Base-by-base conservation (phyloP, 2,888 invertebrate species). In the Isoperla grammatica region DNA sequence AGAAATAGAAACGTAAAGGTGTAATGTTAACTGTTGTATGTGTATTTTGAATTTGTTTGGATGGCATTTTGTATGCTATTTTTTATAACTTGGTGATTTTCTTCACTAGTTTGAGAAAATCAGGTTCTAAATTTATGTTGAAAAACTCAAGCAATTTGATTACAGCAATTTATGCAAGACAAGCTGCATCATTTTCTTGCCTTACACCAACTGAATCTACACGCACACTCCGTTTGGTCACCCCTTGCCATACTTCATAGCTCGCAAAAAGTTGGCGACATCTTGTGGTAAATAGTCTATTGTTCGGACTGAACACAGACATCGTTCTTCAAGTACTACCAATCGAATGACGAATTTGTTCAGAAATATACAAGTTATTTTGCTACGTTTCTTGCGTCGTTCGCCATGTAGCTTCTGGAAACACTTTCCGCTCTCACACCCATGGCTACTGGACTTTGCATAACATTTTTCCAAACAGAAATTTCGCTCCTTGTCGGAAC, bases 271-370 rank as follows among this genome's bases (percentile, higher is more conserved):
- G 29, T 22, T 49, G 49, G 22, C 49, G 49, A 29, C 23, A n/a
- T 13, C 29, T 13, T 50, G 23, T 50, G 29, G 49, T 50, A 50
- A 50, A 50, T 53, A 37, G 39, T 53, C 53, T 37, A 53, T 53
- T 53, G 53, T 53, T 53, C 49, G 35, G 29, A 48, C 29, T 6
- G 29, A 50, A 50, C 49, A 50, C 15, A 50, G 39, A 53, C 53
- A 39, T 53, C 53, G 37, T 53, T 37, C 53, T 53, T 53, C 39
- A 15, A 20, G 17, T 15, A 11, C 39, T 15, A 53, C 39, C 53
- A 53, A 53, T 53, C 53, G 53, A 53, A 53, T 53, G 53, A 53
- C 53, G 53, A 53, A 53, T 53, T 53, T 53, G 53, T 53, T 53
- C 17, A 17, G 39, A 22, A 53, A 53, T 53, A 53, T 53, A 53